Evolutionary conservation across 2,888 invertebrate species (phyloP), one percentile per base, ranked within the genome.

Genomic region (Anaspis maculata): DNA sequence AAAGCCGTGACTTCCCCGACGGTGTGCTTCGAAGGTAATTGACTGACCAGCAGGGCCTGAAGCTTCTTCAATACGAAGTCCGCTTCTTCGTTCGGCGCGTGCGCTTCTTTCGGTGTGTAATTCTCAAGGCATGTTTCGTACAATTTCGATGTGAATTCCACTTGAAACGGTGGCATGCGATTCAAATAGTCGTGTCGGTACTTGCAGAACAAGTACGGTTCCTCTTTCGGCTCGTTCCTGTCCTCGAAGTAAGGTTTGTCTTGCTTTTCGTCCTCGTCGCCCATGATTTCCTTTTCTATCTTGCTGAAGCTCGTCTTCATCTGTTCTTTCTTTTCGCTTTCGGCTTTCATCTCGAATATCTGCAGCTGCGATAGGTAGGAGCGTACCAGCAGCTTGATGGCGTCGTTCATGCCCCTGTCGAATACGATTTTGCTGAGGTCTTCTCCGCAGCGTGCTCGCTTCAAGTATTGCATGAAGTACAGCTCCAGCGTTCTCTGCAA

Each of bases 1-100:
- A 79, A 80, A 25, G 74, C 70, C 39, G 73, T 68, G 9, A 80
- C 73, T 54, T 80, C 79, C 1, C 70, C 67, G 21, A 76, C 58
- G 25, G 73, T 71, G 44, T 72, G 72, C 13, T 64, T 62, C 1
- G 74, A 70, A 12, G 76, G 56, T 42, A 70, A 65, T 34, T 69
- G 69, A 39, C 72, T 73, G 21, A 72, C 76, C 25, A 78, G 57
- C 7, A 79, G 56, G 2, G 78, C 76, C 54, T 80, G 69, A 12
- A 77, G 48, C 36, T 64, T 62, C 26, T 52, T 56, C 45, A 64
- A 42, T 4, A 63, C 47, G 5, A 51, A 31, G 45, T 65, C 62
- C 1, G 59, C 61, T 30, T 61, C 59, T 4, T 54, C 34, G 32
- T 43, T 45, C 1, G n/a, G 13, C n/a, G 7, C 11, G 9, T 35